Conservation (phyloP, 2,113 vertebrate genomes). For the Ceratotherium simum region DNA sequence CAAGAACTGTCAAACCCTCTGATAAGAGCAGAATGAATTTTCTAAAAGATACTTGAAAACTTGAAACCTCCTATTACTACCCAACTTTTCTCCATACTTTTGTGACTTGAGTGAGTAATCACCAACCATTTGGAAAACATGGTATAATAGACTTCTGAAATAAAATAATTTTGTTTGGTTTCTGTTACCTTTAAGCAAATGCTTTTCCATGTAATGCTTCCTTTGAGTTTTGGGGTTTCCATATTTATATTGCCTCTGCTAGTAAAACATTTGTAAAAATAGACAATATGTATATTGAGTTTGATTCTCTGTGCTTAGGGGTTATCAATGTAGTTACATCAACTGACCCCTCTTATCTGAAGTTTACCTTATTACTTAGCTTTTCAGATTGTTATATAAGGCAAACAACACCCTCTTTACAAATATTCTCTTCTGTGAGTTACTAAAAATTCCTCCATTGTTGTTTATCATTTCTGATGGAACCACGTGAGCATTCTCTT, state of each 20-base stretch:
- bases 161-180: not conserved
- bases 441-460: not conserved
- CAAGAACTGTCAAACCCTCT: not conserved
- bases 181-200: not conserved
- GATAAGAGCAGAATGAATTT: not conserved
- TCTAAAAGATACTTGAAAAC: not conserved
- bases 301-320: not conserved
- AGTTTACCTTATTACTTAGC: not conserved
- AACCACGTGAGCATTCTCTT: not conserved
- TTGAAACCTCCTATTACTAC: not conserved
- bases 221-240: not conserved
- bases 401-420: not conserved
- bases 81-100: not conserved
- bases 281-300: not conserved
- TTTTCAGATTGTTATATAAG: not conserved
- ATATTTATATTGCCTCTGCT: not conserved
- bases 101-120: not conserved
- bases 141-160: not conserved
- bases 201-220: not conserved
- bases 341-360: not conserved
- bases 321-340: not conserved
- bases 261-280: not conserved
- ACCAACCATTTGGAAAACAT: not conserved
- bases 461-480: not conserved
- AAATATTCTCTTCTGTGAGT: conserved; percentile 16